A percentile compares a stretch with the other conserved stretches of the same genome.
Evolutionary conservation across 2,888 invertebrate species (phyloP).

Genomic region (Sussaba pulchella): DNA sequence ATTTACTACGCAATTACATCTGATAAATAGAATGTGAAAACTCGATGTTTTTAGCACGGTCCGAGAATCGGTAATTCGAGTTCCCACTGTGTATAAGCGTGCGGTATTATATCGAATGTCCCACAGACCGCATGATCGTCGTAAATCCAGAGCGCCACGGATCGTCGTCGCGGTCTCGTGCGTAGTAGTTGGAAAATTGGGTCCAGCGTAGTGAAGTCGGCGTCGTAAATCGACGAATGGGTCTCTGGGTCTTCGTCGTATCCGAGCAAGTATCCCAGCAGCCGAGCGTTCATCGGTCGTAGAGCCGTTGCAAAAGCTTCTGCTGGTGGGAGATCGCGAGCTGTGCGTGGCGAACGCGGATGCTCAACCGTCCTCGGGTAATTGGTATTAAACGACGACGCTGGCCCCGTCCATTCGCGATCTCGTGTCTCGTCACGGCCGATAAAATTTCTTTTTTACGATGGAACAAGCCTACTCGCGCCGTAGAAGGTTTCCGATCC

Average conservation of each 20-base stretch:
- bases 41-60: too few species aligned
- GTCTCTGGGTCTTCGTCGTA: conserved; percentile 20
- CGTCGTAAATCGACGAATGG: conserved; percentile 65
- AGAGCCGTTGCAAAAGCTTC: too few species aligned
- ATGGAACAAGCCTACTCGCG: conserved; percentile 55
- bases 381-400: conserved; percentile 74
- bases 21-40: too few species aligned
- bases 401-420: conserved; percentile 65
- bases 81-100: conserved; percentile 38
- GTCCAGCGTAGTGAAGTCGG: conserved; percentile 63
- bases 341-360: conserved; percentile 67
- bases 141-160: conserved; percentile 61
- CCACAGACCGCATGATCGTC: conserved; percentile 63
- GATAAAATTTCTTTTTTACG: conserved; percentile 72
- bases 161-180: too few species aligned
- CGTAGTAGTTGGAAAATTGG: conserved; percentile 57
- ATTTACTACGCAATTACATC: too few species aligned
- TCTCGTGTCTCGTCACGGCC: conserved; percentile 67
- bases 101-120: conserved; percentile 64
- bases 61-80: too few species aligned
- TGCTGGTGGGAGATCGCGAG: too few species aligned
- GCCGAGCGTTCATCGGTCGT: too few species aligned
- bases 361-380: conserved; percentile 63
- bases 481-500: conserved; percentile 61
- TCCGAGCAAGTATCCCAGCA: too few species aligned